phyloP scores from a whole-genome alignment of 2,797 vertebrate genomes.

The Lutjanus argentimaculatus region DNA sequence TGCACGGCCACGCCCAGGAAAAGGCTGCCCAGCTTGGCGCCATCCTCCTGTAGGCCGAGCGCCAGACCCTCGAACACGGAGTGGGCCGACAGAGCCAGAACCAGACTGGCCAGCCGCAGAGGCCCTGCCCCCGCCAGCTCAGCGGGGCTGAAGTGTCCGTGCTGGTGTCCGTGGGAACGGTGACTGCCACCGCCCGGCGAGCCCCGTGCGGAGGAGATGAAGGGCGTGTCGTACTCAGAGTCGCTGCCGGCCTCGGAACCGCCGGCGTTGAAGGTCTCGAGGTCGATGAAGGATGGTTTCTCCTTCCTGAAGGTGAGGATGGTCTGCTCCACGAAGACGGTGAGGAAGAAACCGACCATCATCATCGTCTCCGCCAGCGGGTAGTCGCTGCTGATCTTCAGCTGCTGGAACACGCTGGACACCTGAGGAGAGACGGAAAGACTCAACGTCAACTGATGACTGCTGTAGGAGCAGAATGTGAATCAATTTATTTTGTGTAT shows the following conservation, averaged over 20 bases:
- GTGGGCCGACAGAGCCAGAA: conserved; percentile 92
- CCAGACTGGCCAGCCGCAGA: conserved; percentile 89
- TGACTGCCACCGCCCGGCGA: not conserved
- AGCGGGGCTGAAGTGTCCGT: conserved; percentile 73
- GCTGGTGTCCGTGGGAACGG: conserved; percentile 73
- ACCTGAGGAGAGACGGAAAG: conserved; percentile 81
- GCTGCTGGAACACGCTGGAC: conserved; percentile 81
- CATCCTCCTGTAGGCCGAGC: conserved; percentile 92
- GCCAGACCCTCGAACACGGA: conserved; percentile 94
- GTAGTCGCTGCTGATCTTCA: conserved; percentile 87
- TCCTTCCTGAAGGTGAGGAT: conserved; percentile 92
- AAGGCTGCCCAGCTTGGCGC: conserved; percentile 85
- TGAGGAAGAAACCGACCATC: conserved; percentile 94
- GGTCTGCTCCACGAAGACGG: conserved; percentile 92
- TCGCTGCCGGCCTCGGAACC: conserved; percentile 93
- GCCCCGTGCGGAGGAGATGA: conserved; percentile 80
- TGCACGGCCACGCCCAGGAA: conserved; percentile 93
- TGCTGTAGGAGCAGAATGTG: too few species aligned
- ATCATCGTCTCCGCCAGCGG: conserved; percentile 94
- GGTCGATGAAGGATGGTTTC: conserved; percentile 92
- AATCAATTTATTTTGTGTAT: too few species aligned
- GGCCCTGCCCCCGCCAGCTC: conserved; percentile 86
- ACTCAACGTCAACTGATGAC: not conserved
- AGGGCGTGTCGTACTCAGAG: conserved; percentile 94
- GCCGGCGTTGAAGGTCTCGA: conserved; percentile 94